phyloP scores from a whole-genome alignment of 23 tunicate genomes.

The Trididemnum nubilum region DNA sequence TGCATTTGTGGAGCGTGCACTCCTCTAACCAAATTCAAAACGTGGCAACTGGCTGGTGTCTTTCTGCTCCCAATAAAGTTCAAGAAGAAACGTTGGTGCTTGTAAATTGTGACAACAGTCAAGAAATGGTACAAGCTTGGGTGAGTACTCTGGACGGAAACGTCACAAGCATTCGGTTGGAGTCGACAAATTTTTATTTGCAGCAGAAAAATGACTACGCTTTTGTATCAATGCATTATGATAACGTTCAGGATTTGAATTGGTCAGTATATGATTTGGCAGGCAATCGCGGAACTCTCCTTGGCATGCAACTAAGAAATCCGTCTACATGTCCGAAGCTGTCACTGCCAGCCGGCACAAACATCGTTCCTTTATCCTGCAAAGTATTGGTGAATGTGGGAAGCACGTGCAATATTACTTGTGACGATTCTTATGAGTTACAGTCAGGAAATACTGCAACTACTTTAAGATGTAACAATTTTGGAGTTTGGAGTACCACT shows the following conservation, averaged over 20 bases:
- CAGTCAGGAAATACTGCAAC: background rate
- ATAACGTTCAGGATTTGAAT: background rate
- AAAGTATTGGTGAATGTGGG: background rate
- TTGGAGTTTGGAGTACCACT: background rate
- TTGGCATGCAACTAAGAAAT: background rate
- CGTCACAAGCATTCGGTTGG: background rate
- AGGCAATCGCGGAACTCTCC: background rate
- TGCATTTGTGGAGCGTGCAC: background rate
- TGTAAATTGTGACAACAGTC: conserved; percentile 4
- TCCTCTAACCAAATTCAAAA: background rate
- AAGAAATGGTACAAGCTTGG: background rate
- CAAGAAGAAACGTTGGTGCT: background rate
- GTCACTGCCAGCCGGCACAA: background rate
- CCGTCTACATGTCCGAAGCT: background rate
- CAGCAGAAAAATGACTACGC: background rate
- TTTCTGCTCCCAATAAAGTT: background rate
- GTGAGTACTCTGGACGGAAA: background rate
- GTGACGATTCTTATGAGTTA: background rate
- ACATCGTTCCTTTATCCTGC: background rate
- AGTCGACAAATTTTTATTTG: background rate
- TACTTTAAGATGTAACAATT: background rate
- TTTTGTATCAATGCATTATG: background rate
- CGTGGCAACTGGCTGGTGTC: conserved; percentile 1
- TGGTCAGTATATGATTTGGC: background rate
- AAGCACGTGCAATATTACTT: background rate